Conservation (phyloP, 2,113 vertebrate species). For the Haplochromis burtoni region DNA sequence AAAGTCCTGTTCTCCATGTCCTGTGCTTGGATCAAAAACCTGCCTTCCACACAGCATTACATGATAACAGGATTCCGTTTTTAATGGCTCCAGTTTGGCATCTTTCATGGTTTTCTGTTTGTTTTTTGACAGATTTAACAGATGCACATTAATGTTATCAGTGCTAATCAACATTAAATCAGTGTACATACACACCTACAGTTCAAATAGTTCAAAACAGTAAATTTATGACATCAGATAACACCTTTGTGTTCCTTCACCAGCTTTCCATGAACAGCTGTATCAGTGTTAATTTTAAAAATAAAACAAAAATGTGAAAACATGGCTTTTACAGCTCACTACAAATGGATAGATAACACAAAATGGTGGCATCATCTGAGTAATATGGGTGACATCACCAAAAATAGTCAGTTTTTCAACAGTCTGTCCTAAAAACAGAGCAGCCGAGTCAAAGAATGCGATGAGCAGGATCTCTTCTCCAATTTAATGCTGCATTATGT, state of each 20-base stretch:
- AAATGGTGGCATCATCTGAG: background rate
- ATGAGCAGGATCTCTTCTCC: too few relatives aligned
- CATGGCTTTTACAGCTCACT: background rate
- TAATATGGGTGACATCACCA: background rate
- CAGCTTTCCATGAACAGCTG: background rate
- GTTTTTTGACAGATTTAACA: background rate
- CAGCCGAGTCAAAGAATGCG: too few relatives aligned
- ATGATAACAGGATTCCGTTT: background rate
- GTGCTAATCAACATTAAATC: background rate
- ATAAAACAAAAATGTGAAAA: background rate
- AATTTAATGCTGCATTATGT: too few relatives aligned
- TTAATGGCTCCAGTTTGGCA: background rate
- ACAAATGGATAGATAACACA: background rate
- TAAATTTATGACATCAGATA: background rate
- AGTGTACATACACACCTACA: background rate
- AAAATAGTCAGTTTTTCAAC: background rate
- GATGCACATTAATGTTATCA: background rate
- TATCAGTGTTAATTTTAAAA: background rate
- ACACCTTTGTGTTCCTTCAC: background rate
- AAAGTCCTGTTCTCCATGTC: background rate
- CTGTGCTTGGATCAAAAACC: background rate
- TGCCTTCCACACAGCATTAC: background rate
- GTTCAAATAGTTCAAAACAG: background rate
- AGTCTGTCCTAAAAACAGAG: too few relatives aligned
- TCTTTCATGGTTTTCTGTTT: background rate